Conservation (phyloP, 2,888 invertebrate species). For the Melanotus villosus region DNA sequence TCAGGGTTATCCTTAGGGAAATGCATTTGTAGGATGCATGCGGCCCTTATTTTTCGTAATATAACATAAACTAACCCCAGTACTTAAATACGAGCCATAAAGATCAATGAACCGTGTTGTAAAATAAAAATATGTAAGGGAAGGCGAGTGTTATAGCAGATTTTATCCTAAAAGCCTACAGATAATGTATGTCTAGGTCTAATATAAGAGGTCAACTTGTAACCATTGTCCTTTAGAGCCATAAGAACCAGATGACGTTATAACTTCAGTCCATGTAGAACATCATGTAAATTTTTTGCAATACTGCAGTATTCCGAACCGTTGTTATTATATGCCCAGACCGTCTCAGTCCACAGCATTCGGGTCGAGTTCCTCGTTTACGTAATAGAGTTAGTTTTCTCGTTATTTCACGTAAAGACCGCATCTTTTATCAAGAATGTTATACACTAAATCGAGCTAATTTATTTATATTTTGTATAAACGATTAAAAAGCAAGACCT, state of each 20-base stretch:
- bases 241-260: slow-evolving; percentile 53
- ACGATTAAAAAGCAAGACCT: not conserved
- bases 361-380: slow-evolving; percentile 30
- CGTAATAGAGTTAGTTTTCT: slow-evolving; percentile 39
- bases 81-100: not conserved
- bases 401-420: slow-evolving; percentile 23
- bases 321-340: slow-evolving; percentile 44
- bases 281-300: slow-evolving; percentile 56
- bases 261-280: slow-evolving; percentile 49
- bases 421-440: not conserved
- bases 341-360: slow-evolving; percentile 30
- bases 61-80: too few species aligned
- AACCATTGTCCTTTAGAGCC: slow-evolving; percentile 43
- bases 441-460: slow-evolving; percentile 2
- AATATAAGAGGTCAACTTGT: slow-evolving; percentile 44
- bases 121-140: slow-evolving; percentile 6
- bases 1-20: too few species aligned
- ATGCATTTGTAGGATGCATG: too few species aligned
- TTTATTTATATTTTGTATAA: slow-evolving; percentile 16
- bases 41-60: too few species aligned
- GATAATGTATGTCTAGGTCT: slow-evolving; percentile 25
- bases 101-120: not conserved
- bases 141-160: slow-evolving; percentile 1
- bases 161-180: slow-evolving; percentile 18
- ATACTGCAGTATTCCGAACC: slow-evolving; percentile 52